Evolutionary conservation across 2,113 vertebrate genomes (phyloP).

Genomic region (Sander vitreus): DNA sequence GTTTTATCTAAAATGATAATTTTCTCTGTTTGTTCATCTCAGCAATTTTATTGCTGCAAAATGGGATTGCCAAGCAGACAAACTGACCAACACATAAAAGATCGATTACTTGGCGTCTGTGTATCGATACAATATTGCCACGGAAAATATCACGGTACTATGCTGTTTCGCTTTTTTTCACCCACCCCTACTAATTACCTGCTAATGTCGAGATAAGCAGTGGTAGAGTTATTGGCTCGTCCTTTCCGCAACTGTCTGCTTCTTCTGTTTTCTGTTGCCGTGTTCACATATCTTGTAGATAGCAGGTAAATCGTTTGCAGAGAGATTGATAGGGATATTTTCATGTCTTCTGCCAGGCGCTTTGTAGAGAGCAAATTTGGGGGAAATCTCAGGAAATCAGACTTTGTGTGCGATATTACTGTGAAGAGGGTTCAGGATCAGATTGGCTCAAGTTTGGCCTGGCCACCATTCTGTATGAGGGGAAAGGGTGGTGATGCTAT

Average conservation of each 20-base stretch:
- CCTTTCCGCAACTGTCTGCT: not conserved
- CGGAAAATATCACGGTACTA: too few relatives aligned
- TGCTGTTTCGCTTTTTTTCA: too few relatives aligned
- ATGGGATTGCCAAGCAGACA: too few relatives aligned
- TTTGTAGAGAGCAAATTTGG: conserved; percentile 3
- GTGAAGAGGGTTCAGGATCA: conserved; percentile 40
- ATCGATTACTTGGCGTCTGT: too few relatives aligned
- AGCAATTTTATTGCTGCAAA: too few relatives aligned
- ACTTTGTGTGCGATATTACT: conserved; percentile 12
- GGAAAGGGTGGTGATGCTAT: conserved; percentile 75
- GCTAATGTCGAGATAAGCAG: conserved; percentile 48
- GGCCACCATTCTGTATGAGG: conserved; percentile 47
- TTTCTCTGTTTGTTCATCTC: too few relatives aligned
- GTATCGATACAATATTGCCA: too few relatives aligned
- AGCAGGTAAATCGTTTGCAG: conserved; percentile 6
- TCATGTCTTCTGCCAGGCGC: conserved; percentile 20
- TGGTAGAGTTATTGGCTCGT: conserved; percentile 18
- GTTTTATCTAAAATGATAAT: too few relatives aligned
- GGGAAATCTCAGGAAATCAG: conserved; percentile 26
- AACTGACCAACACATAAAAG: too few relatives aligned
- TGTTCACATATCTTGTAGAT: conserved; percentile 16
- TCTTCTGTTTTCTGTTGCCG: conserved; percentile 27
- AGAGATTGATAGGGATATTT: conserved; percentile 15
- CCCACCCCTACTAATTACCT: conserved; percentile 40
- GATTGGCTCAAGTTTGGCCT: conserved; percentile 34